Conservation (phyloP, 92 coral and sea anemone species). For the Actinernus sp. region DNA sequence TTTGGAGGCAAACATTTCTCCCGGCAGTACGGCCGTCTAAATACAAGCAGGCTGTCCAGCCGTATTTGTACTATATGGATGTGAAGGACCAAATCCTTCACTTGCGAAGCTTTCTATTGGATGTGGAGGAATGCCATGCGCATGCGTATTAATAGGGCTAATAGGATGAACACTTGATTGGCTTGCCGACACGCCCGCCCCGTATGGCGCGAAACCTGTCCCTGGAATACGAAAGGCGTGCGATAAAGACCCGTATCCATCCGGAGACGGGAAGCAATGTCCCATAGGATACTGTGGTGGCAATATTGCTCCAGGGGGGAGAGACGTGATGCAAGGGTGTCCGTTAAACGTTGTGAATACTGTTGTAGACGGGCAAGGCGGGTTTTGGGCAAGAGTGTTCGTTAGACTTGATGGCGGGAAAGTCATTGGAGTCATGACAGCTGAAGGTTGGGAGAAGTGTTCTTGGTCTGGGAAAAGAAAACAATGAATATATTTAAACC, state of each 20-base stretch:
- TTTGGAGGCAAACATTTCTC: too few relatives aligned
- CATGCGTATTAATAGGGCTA: conserved; percentile 43
- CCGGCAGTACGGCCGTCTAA: too few relatives aligned
- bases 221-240: conserved; percentile 67
- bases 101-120: conserved; percentile 35
- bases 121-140: conserved; percentile 72
- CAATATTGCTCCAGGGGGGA: conserved; percentile 66
- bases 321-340: conserved; percentile 65
- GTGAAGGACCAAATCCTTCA: conserved; percentile 27
- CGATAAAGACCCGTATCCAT: conserved; percentile 71
- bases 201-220: conserved; percentile 66
- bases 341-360: conserved; percentile 59
- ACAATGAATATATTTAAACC: neutral
- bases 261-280: conserved; percentile 76
- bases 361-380: conserved; percentile 26
- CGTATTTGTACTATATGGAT: conserved; percentile 5
- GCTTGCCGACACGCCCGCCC: conserved; percentile 50
- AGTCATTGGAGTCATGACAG: conserved; percentile 48
- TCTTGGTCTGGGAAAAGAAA: conserved; percentile 20
- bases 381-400: conserved; percentile 3
- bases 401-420: conserved; percentile 15
- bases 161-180: conserved; percentile 54
- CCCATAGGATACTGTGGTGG: conserved; percentile 77
- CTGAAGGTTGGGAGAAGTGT: conserved; percentile 49
- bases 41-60: conserved; percentile 26